phyloP scores from a whole-genome alignment of 2,888 invertebrate species.

The Ophioninae sp. region DNA sequence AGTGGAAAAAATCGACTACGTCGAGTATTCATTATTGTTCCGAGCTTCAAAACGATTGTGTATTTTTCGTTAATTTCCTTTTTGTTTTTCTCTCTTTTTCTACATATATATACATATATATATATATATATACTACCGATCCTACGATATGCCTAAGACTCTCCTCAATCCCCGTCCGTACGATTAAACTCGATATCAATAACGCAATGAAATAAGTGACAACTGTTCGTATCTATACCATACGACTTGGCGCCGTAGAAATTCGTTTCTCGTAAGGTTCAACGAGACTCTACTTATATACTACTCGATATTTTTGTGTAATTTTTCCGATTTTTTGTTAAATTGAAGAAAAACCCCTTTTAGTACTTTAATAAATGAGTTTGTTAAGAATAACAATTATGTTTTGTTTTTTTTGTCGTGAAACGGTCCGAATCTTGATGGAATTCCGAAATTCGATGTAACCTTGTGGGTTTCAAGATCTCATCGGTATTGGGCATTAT shows the following conservation, averaged over 20 bases:
- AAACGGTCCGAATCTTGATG: no score
- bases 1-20: slow-evolving; percentile 47
- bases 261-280: slow-evolving; percentile 48
- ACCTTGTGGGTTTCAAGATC: not conserved
- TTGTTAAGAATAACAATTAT: slow-evolving; percentile 68
- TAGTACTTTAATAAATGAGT: slow-evolving; percentile 75
- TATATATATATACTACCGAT: slow-evolving; percentile 15
- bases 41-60: slow-evolving; percentile 26
- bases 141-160: slow-evolving; percentile 26
- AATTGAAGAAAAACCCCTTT: slow-evolving; percentile 65
- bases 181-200: slow-evolving; percentile 33
- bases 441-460: not conserved
- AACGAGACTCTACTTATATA: slow-evolving; percentile 62
- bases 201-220: slow-evolving; percentile 42
- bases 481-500: not conserved
- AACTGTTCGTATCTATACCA: slow-evolving; percentile 28
- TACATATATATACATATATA: slow-evolving; percentile 27
- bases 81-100: slow-evolving; percentile 37
- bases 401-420: slow-evolving; percentile 3
- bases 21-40: slow-evolving; percentile 34
- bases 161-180: slow-evolving; percentile 41
- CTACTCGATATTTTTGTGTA: slow-evolving; percentile 71
- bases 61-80: slow-evolving; percentile 25
- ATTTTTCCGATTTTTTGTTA: slow-evolving; percentile 68
- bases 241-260: slow-evolving; percentile 37